Base-by-base conservation (phyloP, 2,888 invertebrate species). In the Copidosoma aretas region DNA sequence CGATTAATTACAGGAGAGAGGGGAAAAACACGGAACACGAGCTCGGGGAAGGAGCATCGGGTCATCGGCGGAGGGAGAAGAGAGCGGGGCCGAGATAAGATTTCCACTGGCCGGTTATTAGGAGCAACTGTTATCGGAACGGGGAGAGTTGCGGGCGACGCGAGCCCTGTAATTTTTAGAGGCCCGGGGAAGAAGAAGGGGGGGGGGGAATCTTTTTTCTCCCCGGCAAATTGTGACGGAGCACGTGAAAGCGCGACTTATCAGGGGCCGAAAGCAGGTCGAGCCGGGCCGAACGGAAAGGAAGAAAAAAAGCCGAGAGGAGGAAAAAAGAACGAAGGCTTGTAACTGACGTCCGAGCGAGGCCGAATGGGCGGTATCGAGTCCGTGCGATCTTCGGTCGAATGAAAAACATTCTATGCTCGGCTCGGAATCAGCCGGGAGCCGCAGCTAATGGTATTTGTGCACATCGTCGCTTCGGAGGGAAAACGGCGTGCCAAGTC, bases 1-100 rank as follows among this genome's bases (percentile, higher is more conserved):
- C n/a, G n/a, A n/a, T n/a, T n/a, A n/a, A n/a, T n/a, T n/a, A n/a
- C n/a, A n/a, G n/a, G n/a, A n/a, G n/a, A n/a, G n/a, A n/a, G 8
- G 32, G 32, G 3, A 32, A 32, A 32, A 32, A 32, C 8, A 32
- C 3, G 32, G 32, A 32, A 8, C 32, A 32, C 32, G 32, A 32
- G 32, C 32, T n/a, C 51, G 58, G 14, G 32, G 39, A 21, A 4
- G 15, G 41, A 58, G 12, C n/a, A 10, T 53, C 25, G 43, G 12
- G 53, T 43, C 24, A n/a, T 39, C 10, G 49, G 62, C n/a, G 63
- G 19, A 39, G 15, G 21, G 14, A 25, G 17, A 19, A 53, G 52
- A 46, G 70, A 58, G 72, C n/a, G n/a, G n/a, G n/a, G n/a, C n/a
- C n/a, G n/a, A 76, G 77, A 79, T 78, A 77, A 77, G 75, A 73